Percentiles rank a stretch among this genome's conserved stretches.
phyloP scores from a whole-genome alignment of 1,140 invertebrate species.

The Amphibalanus amphitrite region DNA sequence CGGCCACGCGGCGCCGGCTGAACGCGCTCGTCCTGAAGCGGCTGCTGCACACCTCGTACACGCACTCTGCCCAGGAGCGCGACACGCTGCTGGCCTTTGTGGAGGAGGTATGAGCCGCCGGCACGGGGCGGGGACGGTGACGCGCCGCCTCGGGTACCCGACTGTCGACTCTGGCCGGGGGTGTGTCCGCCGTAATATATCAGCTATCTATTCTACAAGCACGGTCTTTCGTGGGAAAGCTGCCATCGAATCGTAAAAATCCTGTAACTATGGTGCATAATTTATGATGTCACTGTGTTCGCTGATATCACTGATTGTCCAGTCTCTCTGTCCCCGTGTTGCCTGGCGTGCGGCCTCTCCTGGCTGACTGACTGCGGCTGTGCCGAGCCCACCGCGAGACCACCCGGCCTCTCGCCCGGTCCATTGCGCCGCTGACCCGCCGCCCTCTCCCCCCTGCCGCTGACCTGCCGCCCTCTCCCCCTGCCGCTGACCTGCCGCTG shows the following conservation, averaged over 20 bases:
- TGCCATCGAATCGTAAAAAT: no score
- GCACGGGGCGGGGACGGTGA: not conserved
- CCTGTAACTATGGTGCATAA: no score
- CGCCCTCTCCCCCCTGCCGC: not conserved
- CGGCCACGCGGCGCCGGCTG: conserved; percentile 68
- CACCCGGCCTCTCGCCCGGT: not conserved
- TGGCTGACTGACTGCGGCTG: conserved; percentile 4
- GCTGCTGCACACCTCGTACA: conserved; percentile 52
- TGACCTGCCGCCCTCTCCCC: no score
- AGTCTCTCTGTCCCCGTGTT: no score
- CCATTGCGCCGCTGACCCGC: not conserved
- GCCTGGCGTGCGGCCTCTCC: not conserved
- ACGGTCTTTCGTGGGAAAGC: no score
- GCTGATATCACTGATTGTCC: no score
- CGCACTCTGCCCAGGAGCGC: conserved; percentile 46
- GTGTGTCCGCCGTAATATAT: no score
- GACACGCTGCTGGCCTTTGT: conserved; percentile 57
- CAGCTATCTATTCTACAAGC: no score
- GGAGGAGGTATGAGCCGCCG: conserved; percentile 28
- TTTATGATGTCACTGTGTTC: no score
- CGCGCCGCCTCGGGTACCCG: no score
- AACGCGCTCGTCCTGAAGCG: conserved; percentile 65
- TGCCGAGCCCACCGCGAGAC: not conserved
- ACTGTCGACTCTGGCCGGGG: no score
- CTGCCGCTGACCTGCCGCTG: no score